Base-by-base conservation (phyloP, 2,888 invertebrate species). In the Drosophila nr. fundita region DNA sequence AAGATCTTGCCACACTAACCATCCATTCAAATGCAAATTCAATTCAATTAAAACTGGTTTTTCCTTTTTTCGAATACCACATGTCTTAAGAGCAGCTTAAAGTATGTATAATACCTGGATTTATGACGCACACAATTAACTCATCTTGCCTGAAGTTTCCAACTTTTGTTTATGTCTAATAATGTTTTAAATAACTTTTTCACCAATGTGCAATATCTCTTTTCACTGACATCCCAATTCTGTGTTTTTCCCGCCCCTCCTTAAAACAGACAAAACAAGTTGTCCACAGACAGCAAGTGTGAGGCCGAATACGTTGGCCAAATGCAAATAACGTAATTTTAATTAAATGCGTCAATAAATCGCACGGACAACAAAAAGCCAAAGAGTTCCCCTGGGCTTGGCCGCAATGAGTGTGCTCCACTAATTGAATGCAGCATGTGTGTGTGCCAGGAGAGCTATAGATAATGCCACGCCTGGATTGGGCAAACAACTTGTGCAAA, bases 291-390 rank as follows among this genome's bases (percentile, higher is more conserved):
- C 36, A 62, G 54, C 53, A 63, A 59, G 42, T 66, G 24, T 21
- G 71, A 2, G 21, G 34, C 59, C 55, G 42, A 54, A 59, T 50
- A 40, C 24, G 73, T 63, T 72, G 64, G 24, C 49, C 71, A 55
- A 50, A 74, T 79, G 82, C 74, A 82, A 82, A 82, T 83, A 82
- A 55, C 62, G 73, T 60, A 59, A 72, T 71, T 89, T 87, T 85
- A 82, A 85, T 89, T 82, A 85, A 81, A 81, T 80, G 68, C 66
- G 72, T 80, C 78, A 82, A 89, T 85, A 89, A 87, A 83, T 86
- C 69, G 72, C 34, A 49, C 36, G 24, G 53, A 27, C 58, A 64
- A 54, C 63, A 74, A 65, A 42, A 32, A 50, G n/a, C 50, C 38
- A 57, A 72, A 70, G 57, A 50, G 62, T 73, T 58, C 78, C 78